These are phyloP conservation scores for Perodicticus potto DNA, from an alignment of 2,797 vertebrate genomes.

Conservation along the genomic window DNA sequence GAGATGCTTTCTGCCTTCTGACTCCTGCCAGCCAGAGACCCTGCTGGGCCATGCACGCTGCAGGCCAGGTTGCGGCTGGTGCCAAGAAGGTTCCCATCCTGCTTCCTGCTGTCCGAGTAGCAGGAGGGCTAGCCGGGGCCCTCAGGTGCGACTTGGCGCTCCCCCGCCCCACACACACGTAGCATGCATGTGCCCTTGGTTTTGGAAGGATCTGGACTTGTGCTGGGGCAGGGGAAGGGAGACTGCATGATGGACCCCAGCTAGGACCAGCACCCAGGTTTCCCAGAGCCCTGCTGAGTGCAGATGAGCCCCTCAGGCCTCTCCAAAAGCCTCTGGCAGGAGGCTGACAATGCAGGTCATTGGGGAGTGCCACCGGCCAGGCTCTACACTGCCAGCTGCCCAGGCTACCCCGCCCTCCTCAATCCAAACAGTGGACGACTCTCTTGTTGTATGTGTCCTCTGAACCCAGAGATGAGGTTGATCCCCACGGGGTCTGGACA, in stretches of 20 bases:
- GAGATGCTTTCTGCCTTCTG: neutral
- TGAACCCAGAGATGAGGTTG: neutral
- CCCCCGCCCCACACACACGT: accelerated
- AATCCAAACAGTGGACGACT: neutral
- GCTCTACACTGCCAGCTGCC: neutral
- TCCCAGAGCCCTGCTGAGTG: neutral
- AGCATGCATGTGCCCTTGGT: neutral
- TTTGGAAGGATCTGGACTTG: neutral
- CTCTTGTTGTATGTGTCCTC: accelerated
- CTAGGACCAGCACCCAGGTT: neutral
- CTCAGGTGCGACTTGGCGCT: neutral
- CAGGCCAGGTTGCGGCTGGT: accelerated
- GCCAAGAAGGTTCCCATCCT: neutral
- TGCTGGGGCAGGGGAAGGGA: neutral
- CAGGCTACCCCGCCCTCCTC: neutral
- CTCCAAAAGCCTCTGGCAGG: neutral
- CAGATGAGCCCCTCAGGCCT: neutral
- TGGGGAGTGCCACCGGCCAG: neutral
- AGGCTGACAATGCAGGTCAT: neutral
- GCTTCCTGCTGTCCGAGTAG: neutral
- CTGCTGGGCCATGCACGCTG: neutral
- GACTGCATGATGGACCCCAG: accelerated
- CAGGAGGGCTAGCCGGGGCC: neutral
- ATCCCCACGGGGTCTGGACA: too few relatives aligned
- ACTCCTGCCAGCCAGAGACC: neutral